Conservation (phyloP, 1,140 invertebrate genomes). For the Ladona fulva region DNA sequence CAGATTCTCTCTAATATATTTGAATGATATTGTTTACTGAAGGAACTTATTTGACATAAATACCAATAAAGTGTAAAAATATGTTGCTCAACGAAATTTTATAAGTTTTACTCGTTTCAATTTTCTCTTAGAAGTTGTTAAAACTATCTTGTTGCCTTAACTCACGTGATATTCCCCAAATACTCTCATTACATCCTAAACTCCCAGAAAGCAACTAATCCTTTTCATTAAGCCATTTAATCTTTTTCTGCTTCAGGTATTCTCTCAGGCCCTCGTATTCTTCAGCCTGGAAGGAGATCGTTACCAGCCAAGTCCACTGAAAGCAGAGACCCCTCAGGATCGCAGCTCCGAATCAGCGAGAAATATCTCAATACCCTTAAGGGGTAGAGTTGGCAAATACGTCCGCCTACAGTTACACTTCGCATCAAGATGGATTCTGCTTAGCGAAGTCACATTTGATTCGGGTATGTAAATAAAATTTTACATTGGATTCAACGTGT, state of each 20-base stretch:
- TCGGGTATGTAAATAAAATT: constrained; percentile 46
- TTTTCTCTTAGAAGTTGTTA: too few species aligned
- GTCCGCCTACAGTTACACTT: constrained; percentile 71
- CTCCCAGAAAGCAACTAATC: too few species aligned
- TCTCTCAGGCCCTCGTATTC: constrained; percentile 57
- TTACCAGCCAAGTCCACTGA: constrained; percentile 49
- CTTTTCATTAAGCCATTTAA: background rate
- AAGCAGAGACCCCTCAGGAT: constrained; percentile 38
- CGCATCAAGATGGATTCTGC: constrained; percentile 75
- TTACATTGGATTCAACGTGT: too few species aligned
- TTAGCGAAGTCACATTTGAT: constrained; percentile 76
- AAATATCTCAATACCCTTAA: constrained; percentile 60
- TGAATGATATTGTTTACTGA: too few species aligned
- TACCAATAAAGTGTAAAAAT: too few species aligned
- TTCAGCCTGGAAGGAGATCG: constrained; percentile 70
- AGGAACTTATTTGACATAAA: too few species aligned
- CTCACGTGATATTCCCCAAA: too few species aligned
- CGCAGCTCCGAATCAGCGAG: constrained; percentile 53
- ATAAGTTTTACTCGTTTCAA: too few species aligned
- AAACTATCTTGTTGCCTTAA: too few species aligned
- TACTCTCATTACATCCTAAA: too few species aligned
- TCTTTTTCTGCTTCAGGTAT: constrained; percentile 46
- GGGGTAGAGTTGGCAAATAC: constrained; percentile 63
- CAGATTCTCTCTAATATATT: too few species aligned
- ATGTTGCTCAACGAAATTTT: too few species aligned